Percentiles rank a stretch among this genome's conserved stretches.
These are phyloP conservation scores for Lepidotrigona ventralis DNA, from an alignment of 1,140 invertebrate genomes.

Conservation along the genomic window DNA sequence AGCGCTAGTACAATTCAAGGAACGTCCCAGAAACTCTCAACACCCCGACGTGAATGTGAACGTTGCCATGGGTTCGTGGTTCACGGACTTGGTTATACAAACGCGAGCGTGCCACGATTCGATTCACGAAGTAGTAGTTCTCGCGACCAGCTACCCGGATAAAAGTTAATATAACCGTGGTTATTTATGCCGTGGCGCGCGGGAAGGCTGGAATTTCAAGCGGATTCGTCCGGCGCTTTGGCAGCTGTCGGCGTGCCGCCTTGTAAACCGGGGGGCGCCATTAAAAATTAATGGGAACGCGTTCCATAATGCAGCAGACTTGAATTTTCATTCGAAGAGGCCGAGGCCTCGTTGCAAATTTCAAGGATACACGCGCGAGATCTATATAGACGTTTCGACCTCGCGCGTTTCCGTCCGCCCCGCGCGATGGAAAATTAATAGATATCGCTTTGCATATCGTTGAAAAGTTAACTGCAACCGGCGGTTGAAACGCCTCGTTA, in stretches of 20 bases:
- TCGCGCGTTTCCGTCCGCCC: slow-evolving; percentile 17
- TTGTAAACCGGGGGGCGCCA: slow-evolving; percentile 9
- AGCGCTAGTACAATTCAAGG: neutral
- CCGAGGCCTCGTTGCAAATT: slow-evolving; percentile 9
- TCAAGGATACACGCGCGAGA: slow-evolving; percentile 13
- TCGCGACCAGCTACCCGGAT: neutral
- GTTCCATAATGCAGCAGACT: slow-evolving; percentile 37
- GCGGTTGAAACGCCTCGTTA: slow-evolving; percentile 55
- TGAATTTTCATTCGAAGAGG: slow-evolving; percentile 12
- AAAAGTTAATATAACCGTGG: slow-evolving; percentile 11
- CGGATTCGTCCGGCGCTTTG: neutral
- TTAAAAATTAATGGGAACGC: slow-evolving; percentile 41
- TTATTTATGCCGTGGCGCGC: neutral
- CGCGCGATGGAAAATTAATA: slow-evolving; percentile 65
- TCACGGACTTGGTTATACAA: neutral
- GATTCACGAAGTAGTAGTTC: neutral
- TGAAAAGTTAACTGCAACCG: slow-evolving; percentile 61
- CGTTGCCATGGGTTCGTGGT: neutral
- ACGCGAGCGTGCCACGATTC: neutral
- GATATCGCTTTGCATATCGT: slow-evolving; percentile 70
- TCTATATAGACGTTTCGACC: neutral
- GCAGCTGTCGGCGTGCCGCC: neutral
- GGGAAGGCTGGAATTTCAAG: neutral
- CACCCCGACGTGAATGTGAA: too few species aligned
- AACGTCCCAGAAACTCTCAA: too few species aligned